phyloP scores from a whole-genome alignment of 2,888 invertebrate genomes.

The Nemapogon koenigi region DNA sequence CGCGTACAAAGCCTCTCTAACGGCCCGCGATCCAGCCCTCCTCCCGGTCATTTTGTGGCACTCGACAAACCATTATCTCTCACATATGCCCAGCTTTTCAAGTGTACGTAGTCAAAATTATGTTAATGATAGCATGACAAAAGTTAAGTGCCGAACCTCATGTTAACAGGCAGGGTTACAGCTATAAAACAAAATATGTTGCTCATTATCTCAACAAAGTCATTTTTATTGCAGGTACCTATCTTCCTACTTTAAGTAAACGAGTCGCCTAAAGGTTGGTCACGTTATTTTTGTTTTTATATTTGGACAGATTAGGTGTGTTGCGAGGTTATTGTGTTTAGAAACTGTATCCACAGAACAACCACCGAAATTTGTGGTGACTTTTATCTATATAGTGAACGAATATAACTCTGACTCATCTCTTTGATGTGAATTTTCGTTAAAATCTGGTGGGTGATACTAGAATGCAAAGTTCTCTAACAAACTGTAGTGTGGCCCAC shows the following conservation, averaged over 20 bases:
- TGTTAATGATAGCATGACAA: constrained; percentile 34
- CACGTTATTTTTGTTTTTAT: too few relatives aligned
- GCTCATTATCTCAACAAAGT: constrained; percentile 11
- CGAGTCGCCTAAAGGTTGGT: not conserved
- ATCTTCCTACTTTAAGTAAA: constrained; percentile 16
- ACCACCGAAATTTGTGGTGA: constrained; percentile 24
- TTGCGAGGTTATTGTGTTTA: too few relatives aligned
- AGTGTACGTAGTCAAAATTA: constrained; percentile 30
- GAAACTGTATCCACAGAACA: too few relatives aligned
- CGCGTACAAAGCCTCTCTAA: constrained; percentile 21
- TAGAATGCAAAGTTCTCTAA: constrained; percentile 27
- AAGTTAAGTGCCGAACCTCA: constrained; percentile 24
- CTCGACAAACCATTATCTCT: constrained; percentile 36
- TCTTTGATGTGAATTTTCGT: constrained; percentile 28
- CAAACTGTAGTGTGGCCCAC: constrained; percentile 23
- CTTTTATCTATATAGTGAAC: constrained; percentile 28
- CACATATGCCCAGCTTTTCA: constrained; percentile 26
- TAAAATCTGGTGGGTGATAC: constrained; percentile 22
- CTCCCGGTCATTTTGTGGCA: constrained; percentile 34
- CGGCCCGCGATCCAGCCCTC: constrained; percentile 28
- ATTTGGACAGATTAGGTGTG: too few relatives aligned
- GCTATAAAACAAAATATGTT: constrained; percentile 8
- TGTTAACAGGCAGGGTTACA: constrained; percentile 1
- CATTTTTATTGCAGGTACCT: constrained; percentile 43
- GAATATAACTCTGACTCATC: constrained; percentile 24